Conservation (phyloP, 2,113 vertebrate species). For the Puntigrus tetrazona region DNA sequence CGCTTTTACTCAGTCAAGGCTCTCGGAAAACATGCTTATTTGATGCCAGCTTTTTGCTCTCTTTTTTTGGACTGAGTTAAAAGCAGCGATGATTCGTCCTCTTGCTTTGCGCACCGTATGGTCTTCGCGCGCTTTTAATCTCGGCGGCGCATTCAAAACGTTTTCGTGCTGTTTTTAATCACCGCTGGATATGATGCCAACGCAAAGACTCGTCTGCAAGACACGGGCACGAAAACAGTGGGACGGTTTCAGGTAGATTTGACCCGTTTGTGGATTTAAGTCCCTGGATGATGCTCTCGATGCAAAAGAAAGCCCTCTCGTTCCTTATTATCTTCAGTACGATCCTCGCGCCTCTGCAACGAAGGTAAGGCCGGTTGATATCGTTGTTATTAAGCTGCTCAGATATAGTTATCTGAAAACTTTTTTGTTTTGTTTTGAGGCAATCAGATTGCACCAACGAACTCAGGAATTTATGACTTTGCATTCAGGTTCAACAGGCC, state of each 20-base stretch:
- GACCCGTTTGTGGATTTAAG: conserved; percentile 9
- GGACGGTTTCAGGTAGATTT: conserved; percentile 38
- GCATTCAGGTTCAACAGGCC: conserved; percentile 23
- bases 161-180: neutral
- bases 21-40: neutral
- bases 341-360: conserved; percentile 13
- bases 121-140: neutral
- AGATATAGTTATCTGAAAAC: neutral
- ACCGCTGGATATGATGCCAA: conserved; percentile 16
- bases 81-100: neutral
- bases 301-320: conserved; percentile 28
- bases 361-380: conserved; percentile 22
- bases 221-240: neutral
- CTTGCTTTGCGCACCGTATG: neutral
- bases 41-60: neutral
- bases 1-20: neutral
- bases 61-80: neutral
- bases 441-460: neutral
- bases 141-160: neutral
- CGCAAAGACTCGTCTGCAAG: conserved; percentile 1
- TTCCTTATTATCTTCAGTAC: conserved; percentile 35
- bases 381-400: neutral
- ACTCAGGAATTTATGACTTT: conserved; percentile 22
- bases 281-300: conserved; percentile 47
- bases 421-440: neutral